A percentile compares a stretch with the other conserved stretches of the same genome.
Conservation (phyloP, 2,797 vertebrate species). For the Ctenochaetus hawaiiensis region DNA sequence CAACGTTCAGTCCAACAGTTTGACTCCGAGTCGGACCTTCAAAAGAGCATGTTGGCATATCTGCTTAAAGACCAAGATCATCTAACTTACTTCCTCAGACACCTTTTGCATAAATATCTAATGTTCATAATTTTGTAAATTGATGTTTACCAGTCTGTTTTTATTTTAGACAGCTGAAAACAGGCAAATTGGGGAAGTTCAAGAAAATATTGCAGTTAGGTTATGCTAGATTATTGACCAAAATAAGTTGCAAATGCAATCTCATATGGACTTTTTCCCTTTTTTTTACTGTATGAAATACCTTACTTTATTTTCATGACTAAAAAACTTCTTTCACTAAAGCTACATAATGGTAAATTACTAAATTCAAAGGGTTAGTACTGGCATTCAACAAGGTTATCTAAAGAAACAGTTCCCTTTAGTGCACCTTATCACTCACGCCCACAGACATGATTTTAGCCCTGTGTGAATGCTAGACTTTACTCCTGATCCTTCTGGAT, state of each 20-base stretch:
- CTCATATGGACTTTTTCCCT: not conserved
- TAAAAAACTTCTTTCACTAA: not conserved
- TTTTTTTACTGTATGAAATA: not conserved
- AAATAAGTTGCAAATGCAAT: not conserved
- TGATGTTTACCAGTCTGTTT: too few species aligned
- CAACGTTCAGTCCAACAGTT: not conserved
- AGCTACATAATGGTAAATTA: not conserved
- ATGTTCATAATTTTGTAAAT: not conserved
- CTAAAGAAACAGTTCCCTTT: constrained; percentile 28
- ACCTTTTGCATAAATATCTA: not conserved
- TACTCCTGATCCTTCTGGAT: not conserved
- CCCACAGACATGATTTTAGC: constrained; percentile 1
- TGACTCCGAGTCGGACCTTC: not conserved
- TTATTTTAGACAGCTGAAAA: not conserved
- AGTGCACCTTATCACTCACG: not conserved
- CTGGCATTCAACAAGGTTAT: not conserved
- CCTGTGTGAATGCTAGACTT: not conserved
- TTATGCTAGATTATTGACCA: not conserved
- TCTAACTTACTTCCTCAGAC: not conserved
- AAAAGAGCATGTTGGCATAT: not conserved
- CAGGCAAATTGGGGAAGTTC: not conserved
- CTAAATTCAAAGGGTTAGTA: not conserved
- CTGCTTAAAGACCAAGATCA: not conserved
- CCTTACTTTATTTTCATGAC: not conserved
- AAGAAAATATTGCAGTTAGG: not conserved